phyloP scores from a whole-genome alignment of 30 jellyfish, hydroid and myxozoan genomes.

The Aurelia sp. region DNA sequence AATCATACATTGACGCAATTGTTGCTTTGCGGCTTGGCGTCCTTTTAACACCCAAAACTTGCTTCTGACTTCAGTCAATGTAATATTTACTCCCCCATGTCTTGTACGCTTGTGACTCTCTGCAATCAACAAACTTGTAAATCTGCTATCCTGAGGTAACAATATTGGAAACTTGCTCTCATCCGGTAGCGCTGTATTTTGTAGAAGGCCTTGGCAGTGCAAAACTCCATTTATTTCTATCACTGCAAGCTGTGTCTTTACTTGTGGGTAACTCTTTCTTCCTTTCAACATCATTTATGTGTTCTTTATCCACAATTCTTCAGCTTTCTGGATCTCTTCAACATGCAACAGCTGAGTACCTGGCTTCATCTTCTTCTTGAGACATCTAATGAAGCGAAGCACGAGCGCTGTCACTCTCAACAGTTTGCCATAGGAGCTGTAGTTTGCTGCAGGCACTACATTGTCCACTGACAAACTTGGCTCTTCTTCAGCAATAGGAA shows the following conservation, averaged over 20 bases:
- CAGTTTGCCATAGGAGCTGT: constrained; percentile 24
- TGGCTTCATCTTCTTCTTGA: constrained; percentile 11
- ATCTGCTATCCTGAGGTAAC: constrained; percentile 36
- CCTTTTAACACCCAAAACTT: constrained; percentile 22
- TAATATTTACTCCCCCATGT: constrained; percentile 30
- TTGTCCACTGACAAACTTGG: constrained; percentile 21
- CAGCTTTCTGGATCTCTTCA: constrained; percentile 27
- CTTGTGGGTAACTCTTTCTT: background rate
- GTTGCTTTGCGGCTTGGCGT: constrained; percentile 9
- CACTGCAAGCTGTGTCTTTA: constrained; percentile 23
- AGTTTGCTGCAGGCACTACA: constrained; percentile 20
- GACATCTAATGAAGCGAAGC: constrained; percentile 21
- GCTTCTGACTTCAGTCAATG: constrained; percentile 30
- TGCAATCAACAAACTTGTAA: constrained; percentile 34
- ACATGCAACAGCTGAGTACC: constrained; percentile 1
- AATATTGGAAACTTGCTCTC: constrained; percentile 38
- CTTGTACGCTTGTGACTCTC: constrained; percentile 25
- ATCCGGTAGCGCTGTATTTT: constrained; percentile 13
- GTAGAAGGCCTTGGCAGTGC: constrained; percentile 37
- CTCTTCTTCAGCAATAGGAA: constrained; percentile 23
- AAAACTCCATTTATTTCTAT: constrained; percentile 9
- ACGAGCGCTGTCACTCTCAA: constrained; percentile 36
- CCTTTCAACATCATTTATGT: constrained; percentile 24
- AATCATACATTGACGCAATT: constrained; percentile 8
- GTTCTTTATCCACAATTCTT: constrained; percentile 33